Percentiles rank a stretch among this genome's conserved stretches.
Evolutionary conservation across 2,797 vertebrate genomes (phyloP).

Genomic region (Tenualosa thibaudeaui): DNA sequence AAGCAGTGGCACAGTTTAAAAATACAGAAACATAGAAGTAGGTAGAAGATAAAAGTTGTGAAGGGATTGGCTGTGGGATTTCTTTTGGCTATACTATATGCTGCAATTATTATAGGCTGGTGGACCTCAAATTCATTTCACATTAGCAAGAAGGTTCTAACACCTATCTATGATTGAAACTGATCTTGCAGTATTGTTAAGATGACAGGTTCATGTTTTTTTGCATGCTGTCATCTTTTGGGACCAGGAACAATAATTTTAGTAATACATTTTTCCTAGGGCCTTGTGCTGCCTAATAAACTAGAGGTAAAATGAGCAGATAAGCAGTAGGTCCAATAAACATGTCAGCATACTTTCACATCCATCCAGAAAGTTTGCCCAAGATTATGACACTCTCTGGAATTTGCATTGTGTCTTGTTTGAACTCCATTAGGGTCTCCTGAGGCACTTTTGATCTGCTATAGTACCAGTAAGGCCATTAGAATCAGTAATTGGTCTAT

Average conservation of each 20-base stretch:
- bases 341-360: background rate
- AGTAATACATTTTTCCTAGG: background rate
- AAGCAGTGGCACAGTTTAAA: background rate
- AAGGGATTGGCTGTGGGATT: background rate
- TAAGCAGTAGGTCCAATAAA: background rate
- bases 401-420: background rate
- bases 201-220: background rate
- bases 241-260: background rate
- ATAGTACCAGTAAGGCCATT: background rate
- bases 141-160: background rate
- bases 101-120: background rate
- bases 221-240: background rate
- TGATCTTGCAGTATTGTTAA: no score
- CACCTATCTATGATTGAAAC: background rate
- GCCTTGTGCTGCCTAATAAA: background rate
- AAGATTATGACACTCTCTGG: background rate
- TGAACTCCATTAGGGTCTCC: background rate
- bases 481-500: slow-evolving; percentile 11
- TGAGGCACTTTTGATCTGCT: background rate
- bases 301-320: background rate
- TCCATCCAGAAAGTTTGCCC: background rate
- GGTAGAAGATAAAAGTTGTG: background rate
- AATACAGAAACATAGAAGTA: background rate
- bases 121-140: background rate
- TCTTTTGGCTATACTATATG: background rate